These are phyloP conservation scores for Bugula neritina DNA, from an alignment of 2,888 invertebrate genomes.

Conservation along the genomic window DNA sequence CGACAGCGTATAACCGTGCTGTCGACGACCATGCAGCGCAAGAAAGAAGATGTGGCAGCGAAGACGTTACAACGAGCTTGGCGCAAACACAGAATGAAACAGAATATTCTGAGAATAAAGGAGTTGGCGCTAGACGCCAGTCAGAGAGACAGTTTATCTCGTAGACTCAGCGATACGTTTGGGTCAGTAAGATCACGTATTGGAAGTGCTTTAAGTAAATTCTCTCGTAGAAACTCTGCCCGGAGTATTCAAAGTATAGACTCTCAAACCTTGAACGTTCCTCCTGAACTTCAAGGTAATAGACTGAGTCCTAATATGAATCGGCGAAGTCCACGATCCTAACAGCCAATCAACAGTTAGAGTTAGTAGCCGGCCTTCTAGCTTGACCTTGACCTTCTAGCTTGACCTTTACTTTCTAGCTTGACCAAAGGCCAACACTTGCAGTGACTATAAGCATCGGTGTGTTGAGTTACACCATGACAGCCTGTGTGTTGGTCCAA, in stretches of 20 bases:
- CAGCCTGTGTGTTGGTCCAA: too few relatives aligned
- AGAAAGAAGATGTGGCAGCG: conserved; percentile 91
- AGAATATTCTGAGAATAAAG: conserved; percentile 26
- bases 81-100: conserved; percentile 39
- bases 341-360: too few relatives aligned
- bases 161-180: background rate
- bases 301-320: conserved; percentile 21
- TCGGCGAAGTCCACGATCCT: background rate
- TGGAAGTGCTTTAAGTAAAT: conserved; percentile 14
- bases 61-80: conserved; percentile 74
- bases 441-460: too few relatives aligned
- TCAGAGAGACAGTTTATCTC: conserved; percentile 1
- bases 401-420: too few relatives aligned
- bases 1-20: conserved; percentile 88
- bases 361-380: too few relatives aligned
- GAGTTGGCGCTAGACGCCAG: conserved; percentile 21
- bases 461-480: too few relatives aligned
- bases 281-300: conserved; percentile 10
- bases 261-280: conserved; percentile 8
- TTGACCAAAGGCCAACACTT: too few relatives aligned
- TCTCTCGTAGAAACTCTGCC: conserved; percentile 4
- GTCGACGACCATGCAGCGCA: conserved; percentile 89
- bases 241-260: conserved; percentile 21
- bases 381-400: too few relatives aligned
- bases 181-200: conserved; percentile 19